Percentiles rank a stretch among this genome's conserved stretches.
Evolutionary conservation across 2,888 invertebrate species (phyloP).

Genomic region (Nomada lathburiana): DNA sequence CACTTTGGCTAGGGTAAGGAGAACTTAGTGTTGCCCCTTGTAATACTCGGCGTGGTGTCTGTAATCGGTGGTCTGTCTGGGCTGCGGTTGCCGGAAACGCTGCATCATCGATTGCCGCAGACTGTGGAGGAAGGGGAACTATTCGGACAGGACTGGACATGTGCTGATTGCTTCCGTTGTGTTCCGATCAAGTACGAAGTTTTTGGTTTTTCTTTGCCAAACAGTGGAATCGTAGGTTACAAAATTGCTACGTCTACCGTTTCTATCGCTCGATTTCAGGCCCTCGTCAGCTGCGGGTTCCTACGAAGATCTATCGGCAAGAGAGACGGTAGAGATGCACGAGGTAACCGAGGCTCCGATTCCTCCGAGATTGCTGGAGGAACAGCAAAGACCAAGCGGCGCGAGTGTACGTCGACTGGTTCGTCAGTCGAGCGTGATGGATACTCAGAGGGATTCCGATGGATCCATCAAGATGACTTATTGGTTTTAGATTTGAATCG

Average conservation of each 20-base stretch:
- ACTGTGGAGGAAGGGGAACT: slow-evolving; percentile 95
- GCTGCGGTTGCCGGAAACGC: slow-evolving; percentile 93
- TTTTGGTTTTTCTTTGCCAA: background rate
- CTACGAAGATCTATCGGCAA: slow-evolving; percentile 91
- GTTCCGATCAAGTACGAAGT: slow-evolving; percentile 87
- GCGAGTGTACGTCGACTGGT: slow-evolving; percentile 87
- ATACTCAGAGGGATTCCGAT: slow-evolving; percentile 91
- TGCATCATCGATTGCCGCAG: slow-evolving; percentile 93
- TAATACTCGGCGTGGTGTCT: slow-evolving; percentile 93
- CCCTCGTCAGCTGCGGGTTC: slow-evolving; percentile 86
- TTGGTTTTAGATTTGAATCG: slow-evolving; percentile 88
- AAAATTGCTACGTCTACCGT: background rate
- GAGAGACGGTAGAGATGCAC: slow-evolving; percentile 82
- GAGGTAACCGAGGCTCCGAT: slow-evolving; percentile 74
- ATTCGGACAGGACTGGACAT: slow-evolving; percentile 93
- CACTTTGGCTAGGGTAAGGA: slow-evolving; percentile 90
- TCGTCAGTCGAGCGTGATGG: slow-evolving; percentile 92
- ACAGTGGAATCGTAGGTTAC: background rate
- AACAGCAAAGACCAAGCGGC: slow-evolving; percentile 64
- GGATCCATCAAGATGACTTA: slow-evolving; percentile 94
- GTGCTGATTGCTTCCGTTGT: slow-evolving; percentile 90
- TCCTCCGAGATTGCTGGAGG: slow-evolving; percentile 61
- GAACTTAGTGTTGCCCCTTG: slow-evolving; percentile 92
- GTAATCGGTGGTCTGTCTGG: slow-evolving; percentile 93
- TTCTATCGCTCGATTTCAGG: slow-evolving; percentile 71